phyloP scores from a whole-genome alignment of 1,140 invertebrate genomes.

The Sycophaga agraensis region DNA sequence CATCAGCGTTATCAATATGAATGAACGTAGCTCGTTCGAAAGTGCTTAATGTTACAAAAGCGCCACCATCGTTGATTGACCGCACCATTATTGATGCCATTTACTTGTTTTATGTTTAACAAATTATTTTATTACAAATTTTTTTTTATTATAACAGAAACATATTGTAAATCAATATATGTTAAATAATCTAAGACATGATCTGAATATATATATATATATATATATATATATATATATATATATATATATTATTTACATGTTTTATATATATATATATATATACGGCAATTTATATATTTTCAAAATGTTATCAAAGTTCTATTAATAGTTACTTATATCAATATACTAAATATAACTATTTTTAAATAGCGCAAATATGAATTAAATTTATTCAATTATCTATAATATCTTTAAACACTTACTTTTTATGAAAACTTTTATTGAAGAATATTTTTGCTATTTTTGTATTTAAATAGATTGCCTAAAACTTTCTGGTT shows the following conservation, averaged over 20 bases:
- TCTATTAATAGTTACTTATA: no score
- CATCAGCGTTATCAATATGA: conserved; percentile 15
- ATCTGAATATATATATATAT: background rate
- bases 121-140: background rate
- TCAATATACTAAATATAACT: no score
- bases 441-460: no score
- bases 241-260: background rate
- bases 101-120: background rate
- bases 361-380: no score
- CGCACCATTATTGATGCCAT: conserved; percentile 18
- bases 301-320: no score
- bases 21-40: conserved; percentile 20
- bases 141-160: background rate
- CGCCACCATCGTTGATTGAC: conserved; percentile 6
- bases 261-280: background rate
- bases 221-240: background rate
- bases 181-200: background rate
- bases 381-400: no score
- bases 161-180: background rate
- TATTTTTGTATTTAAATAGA: background rate
- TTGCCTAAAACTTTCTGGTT: no score
- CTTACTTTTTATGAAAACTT: no score
- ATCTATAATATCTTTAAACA: no score
- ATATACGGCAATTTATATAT: background rate
- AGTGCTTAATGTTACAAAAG: conserved; percentile 15